These are phyloP conservation scores for Heliconius eleuchia DNA, from an alignment of 1,140 invertebrate genomes.

Conservation along the genomic window DNA sequence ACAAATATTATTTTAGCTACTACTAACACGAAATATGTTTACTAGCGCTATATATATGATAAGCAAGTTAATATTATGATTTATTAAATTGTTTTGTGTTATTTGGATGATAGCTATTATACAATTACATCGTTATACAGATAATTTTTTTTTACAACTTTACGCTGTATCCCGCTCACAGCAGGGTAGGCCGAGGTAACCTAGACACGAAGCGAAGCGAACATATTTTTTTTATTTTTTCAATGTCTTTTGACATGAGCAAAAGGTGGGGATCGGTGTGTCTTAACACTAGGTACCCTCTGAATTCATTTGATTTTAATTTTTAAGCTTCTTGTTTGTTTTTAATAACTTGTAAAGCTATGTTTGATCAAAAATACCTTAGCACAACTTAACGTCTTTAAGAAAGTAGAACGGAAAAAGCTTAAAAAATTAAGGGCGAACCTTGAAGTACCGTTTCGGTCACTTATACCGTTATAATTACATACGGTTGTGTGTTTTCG, in stretches of 20 bases:
- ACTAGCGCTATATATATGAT: not conserved
- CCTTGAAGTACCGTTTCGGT: conserved; percentile 1
- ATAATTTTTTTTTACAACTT: too few species aligned
- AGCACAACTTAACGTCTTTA: not conserved
- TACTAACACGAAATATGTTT: not conserved
- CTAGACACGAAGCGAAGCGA: too few species aligned
- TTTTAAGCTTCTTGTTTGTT: too few species aligned
- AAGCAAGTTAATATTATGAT: not conserved
- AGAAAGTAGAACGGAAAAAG: conserved; percentile 3
- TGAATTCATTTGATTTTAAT: too few species aligned
- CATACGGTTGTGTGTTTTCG: not conserved
- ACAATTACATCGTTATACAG: too few species aligned
- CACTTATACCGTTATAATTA: conserved; percentile 9
- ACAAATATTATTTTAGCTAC: not conserved
- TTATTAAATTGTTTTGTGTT: not conserved
- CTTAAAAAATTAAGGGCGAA: conserved; percentile 4
- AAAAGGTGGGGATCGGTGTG: too few species aligned
- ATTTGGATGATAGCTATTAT: too few species aligned
- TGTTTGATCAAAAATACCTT: not conserved
- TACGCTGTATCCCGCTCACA: too few species aligned
- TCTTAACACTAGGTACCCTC: too few species aligned
- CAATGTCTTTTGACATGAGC: too few species aligned
- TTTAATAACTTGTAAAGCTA: not conserved
- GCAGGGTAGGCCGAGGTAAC: too few species aligned
- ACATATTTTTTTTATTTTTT: too few species aligned